These are phyloP conservation scores for Tenebrosternarchus preto DNA, from an alignment of 2,113 vertebrate species.

Conservation along the genomic window DNA sequence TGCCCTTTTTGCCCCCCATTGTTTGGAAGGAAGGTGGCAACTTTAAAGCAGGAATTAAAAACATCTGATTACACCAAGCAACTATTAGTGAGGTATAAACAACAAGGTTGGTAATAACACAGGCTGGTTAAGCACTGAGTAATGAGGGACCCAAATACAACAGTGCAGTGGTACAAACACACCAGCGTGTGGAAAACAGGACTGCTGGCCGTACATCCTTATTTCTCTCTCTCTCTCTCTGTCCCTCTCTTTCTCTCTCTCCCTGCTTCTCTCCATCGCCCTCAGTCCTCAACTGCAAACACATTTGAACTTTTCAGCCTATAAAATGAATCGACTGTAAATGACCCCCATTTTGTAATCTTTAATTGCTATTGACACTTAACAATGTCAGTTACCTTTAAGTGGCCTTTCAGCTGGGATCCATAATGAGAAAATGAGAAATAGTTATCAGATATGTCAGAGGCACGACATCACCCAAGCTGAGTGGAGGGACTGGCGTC, in stretches of 20 bases:
- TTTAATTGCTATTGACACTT: slow-evolving; percentile 13
- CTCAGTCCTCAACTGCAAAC: not conserved
- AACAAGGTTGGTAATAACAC: slow-evolving; percentile 53
- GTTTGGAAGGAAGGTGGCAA: slow-evolving; percentile 43
- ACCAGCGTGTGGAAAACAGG: slow-evolving; percentile 59
- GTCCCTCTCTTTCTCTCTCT: not conserved
- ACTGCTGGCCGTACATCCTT: slow-evolving; percentile 58
- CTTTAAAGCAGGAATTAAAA: slow-evolving; percentile 50
- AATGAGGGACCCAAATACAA: slow-evolving; percentile 61
- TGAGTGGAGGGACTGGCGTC: not conserved
- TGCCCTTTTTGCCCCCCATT: slow-evolving; percentile 36
- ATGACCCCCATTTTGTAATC: slow-evolving; percentile 2
- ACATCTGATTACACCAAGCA: slow-evolving; percentile 53
- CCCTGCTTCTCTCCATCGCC: not conserved
- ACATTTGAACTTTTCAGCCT: not conserved
- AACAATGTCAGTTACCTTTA: slow-evolving; percentile 23
- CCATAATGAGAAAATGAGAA: slow-evolving; percentile 2
- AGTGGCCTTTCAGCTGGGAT: slow-evolving; percentile 18
- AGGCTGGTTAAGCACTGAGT: slow-evolving; percentile 56
- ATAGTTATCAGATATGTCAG: slow-evolving; percentile 3
- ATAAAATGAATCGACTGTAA: slow-evolving; percentile 14
- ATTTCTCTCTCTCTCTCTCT: no score
- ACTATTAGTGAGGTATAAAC: slow-evolving; percentile 52
- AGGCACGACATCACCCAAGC: slow-evolving; percentile 11
- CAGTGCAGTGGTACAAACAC: not conserved